These are phyloP conservation scores for Gobiocypris rarus DNA, from an alignment of 2,113 vertebrate species.

Conservation along the genomic window DNA sequence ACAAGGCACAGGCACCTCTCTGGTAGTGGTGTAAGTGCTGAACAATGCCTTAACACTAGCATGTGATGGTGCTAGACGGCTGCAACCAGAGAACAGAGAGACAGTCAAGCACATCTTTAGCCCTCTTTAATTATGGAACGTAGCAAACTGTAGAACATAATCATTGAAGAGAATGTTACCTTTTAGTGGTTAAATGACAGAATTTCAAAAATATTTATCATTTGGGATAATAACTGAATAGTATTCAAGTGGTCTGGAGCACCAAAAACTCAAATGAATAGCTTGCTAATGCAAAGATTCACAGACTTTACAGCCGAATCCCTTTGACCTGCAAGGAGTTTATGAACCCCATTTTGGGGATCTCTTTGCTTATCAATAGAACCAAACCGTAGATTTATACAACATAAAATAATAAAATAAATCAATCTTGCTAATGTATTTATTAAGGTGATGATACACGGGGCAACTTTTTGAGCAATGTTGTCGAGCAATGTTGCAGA, in stretches of 20 bases:
- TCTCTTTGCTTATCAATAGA: background rate
- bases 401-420: too few relatives aligned
- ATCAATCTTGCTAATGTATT: too few relatives aligned
- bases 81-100: constrained; percentile 42
- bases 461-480: too few relatives aligned
- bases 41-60: background rate
- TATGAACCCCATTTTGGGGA: background rate
- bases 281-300: background rate
- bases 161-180: background rate
- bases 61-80: background rate
- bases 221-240: background rate
- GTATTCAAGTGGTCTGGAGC: background rate
- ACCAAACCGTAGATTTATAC: background rate
- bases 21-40: background rate
- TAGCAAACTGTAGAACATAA: constrained; percentile 46
- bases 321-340: background rate
- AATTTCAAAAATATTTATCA: background rate
- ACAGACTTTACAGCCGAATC: background rate
- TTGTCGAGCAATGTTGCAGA: too few relatives aligned
- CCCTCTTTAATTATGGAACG: constrained; percentile 53
- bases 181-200: background rate
- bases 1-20: background rate
- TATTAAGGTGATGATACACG: too few relatives aligned
- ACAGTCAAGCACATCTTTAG: constrained; percentile 31
- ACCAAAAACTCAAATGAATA: background rate